Base-by-base conservation (phyloP, 23 tunicate genomes). In the Halocynthia roretzi region DNA sequence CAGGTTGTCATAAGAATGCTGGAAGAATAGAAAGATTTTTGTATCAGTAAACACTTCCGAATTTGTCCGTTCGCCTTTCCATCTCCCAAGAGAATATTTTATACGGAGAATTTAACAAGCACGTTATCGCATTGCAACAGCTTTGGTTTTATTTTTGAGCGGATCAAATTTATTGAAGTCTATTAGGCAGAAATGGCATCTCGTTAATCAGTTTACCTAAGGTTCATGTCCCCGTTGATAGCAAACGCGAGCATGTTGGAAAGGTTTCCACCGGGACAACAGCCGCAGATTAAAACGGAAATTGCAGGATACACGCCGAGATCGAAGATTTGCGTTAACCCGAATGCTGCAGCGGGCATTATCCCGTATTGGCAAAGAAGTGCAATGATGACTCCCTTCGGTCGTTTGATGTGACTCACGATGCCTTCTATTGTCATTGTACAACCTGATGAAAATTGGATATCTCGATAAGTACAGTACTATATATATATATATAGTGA, bases 1-100 rank as follows among this genome's bases (percentile, higher is more conserved):
- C 98, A 92, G 7, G 98, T 86, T 9, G 98, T 92, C 98, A 92
- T 92, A 7, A 92, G 82, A 19, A 92, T 92, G 75, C 98, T 92
- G 87, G 6, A 76, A 75, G 1, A 31, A 31, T 31, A 31, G 44
- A 31, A 31, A 31, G 44, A 31, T 31, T 31, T 31, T 31, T 31
- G 1, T 31, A 31, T 31, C 44, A 31, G 44, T 31, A 4, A 31
- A 31, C 44, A 31, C 44, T 31, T 31, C 44, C 44, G 44, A 31
- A 31, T 31, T 4, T 0, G 4, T 31, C 4, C 44, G 44, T 31
- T 31, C 44, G 44, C 44, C 44, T 4, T 31, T 31, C 44, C 44
- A 31, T 31, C 44, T 31, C 44, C 44, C 44, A 31, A 31, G 44
- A 31, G 44, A 31, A 31, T 31, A 31, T 31, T 31, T 31, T 31